A percentile compares a stretch with the other conserved stretches of the same genome.
phyloP scores from a whole-genome alignment of 2,888 invertebrate species.

The Drosophila nr. fundita region DNA sequence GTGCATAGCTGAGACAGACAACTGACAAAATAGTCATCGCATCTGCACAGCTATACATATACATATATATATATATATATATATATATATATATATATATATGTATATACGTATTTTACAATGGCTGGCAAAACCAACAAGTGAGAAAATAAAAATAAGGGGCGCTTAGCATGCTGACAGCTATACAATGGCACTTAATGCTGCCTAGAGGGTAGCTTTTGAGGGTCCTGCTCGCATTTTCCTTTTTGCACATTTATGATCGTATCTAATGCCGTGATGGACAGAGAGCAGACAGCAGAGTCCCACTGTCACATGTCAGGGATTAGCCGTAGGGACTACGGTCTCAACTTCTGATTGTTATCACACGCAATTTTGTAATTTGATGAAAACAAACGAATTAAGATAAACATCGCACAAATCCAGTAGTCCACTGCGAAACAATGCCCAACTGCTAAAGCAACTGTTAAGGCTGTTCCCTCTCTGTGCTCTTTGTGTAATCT shows the following conservation, averaged over 20 bases:
- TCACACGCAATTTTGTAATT: conserved; percentile 84
- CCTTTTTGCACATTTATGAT: conserved; percentile 76
- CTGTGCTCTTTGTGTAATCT: conserved; percentile 30
- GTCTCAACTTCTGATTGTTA: conserved; percentile 77
- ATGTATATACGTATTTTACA: too few relatives aligned
- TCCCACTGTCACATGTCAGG: conserved; percentile 66
- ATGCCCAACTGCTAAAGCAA: conserved; percentile 6
- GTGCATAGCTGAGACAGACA: conserved; percentile 61
- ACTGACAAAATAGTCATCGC: conserved; percentile 71
- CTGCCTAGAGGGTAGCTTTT: conserved; percentile 54
- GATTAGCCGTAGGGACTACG: conserved; percentile 66
- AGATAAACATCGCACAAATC: conserved; percentile 74
- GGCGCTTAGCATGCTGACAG: conserved; percentile 73
- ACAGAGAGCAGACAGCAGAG: conserved; percentile 65
- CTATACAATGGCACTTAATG: conserved; percentile 75
- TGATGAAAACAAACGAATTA: conserved; percentile 84
- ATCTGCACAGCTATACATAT: not conserved
- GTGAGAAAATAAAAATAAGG: conserved; percentile 56
- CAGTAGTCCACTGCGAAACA: conserved; percentile 55
- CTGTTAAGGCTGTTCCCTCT: not conserved
- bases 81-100: not conserved
- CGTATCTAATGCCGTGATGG: conserved; percentile 79
- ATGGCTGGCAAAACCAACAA: conserved; percentile 68
- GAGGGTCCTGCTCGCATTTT: conserved; percentile 38
- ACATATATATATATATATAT: not conserved